These are phyloP conservation scores for Lasioglossum oenotherae DNA, from an alignment of 2,888 invertebrate species.

Conservation along the genomic window DNA sequence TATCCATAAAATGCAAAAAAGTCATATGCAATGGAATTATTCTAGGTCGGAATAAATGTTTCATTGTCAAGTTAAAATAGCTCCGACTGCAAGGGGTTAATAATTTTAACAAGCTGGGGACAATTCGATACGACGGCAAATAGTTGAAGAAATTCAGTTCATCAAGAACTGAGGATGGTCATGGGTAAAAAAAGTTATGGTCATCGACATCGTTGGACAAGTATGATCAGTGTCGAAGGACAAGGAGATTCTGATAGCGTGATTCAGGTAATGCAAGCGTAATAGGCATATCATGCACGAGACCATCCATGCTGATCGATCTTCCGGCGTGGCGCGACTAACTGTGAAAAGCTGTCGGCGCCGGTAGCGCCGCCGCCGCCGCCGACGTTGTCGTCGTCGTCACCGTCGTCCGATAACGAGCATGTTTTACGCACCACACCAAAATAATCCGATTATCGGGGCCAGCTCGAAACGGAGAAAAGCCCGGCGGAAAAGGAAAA, in stretches of 20 bases:
- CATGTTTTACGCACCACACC: slow-evolving; percentile 71
- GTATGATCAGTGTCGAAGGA: background rate
- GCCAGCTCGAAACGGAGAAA: slow-evolving; percentile 32
- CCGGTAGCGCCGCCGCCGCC: slow-evolving; percentile 60
- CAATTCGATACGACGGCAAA: too few species aligned
- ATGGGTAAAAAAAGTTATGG: background rate
- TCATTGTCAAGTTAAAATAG: too few species aligned
- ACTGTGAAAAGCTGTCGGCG: slow-evolving; percentile 72
- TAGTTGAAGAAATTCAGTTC: too few species aligned
- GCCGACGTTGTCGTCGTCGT: slow-evolving; percentile 31
- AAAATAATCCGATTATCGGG: slow-evolving; percentile 75
- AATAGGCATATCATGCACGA: slow-evolving; percentile 59
- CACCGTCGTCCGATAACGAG: slow-evolving; percentile 61
- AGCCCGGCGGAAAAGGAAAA: slow-evolving; percentile 13
- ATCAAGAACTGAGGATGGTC: too few species aligned
- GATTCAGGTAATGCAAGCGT: slow-evolving; percentile 48
- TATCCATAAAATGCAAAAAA: too few species aligned
- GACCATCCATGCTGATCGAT: slow-evolving; percentile 71
- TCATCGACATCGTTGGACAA: background rate
- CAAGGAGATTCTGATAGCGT: slow-evolving; percentile 19
- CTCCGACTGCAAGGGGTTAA: too few species aligned
- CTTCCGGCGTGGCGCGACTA: slow-evolving; percentile 71
- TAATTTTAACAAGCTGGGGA: too few species aligned
- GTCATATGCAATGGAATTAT: too few species aligned
- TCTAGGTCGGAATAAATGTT: too few species aligned